A percentile compares a stretch with the other conserved stretches of the same genome.
Conservation (phyloP, 2,113 vertebrate genomes). For the Ailuropoda melanoleuca region DNA sequence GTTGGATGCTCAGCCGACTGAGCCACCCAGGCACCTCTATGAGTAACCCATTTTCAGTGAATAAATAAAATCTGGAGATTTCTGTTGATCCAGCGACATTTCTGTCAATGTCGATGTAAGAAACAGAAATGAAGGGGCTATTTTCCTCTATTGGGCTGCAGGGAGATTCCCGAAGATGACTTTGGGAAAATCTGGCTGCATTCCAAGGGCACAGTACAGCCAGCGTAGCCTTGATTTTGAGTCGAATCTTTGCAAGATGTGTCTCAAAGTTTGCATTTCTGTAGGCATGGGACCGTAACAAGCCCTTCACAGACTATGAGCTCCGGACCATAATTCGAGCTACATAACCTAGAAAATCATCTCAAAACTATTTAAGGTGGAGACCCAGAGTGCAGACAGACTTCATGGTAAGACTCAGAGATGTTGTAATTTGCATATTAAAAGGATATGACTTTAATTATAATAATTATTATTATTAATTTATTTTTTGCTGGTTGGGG, state of each 20-base stretch:
- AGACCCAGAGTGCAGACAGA: not conserved
- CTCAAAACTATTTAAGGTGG: not conserved
- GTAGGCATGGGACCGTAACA: not conserved
- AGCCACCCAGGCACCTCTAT: not conserved
- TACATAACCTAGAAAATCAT: not conserved
- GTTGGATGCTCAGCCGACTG: not conserved
- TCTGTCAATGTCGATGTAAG: not conserved
- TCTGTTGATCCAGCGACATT: not conserved
- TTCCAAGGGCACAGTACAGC: not conserved
- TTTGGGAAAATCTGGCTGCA: not conserved
- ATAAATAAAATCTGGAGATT: not conserved
- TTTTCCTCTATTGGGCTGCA: not conserved
- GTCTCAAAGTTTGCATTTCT: not conserved
- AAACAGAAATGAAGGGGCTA: not conserved
- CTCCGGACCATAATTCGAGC: not conserved
- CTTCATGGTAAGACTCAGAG: not conserved
- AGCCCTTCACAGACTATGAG: not conserved
- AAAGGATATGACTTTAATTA: not conserved
- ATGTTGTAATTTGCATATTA: not conserved
- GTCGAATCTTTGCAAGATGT: not conserved
- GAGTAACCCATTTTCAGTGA: not conserved
- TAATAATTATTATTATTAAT: not conserved
- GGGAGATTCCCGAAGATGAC: not conserved
- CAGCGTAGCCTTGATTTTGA: not conserved
- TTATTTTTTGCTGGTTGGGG: not conserved